Base-by-base conservation (phyloP, 2,888 invertebrate genomes). In the Venustoraphidia nigricollis region DNA sequence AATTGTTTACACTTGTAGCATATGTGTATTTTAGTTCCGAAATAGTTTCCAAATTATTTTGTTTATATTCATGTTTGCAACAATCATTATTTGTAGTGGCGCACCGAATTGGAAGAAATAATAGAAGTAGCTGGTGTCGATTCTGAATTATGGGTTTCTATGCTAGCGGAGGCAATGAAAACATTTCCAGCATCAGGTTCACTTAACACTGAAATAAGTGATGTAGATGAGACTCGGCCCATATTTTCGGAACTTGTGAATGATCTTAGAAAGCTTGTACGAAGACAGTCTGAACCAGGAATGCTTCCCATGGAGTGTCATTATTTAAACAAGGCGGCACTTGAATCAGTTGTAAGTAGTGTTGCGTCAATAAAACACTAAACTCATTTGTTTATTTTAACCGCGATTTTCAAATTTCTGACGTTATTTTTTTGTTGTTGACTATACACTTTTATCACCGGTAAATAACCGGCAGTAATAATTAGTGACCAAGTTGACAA, bases 61-160 rank as follows among this genome's bases (percentile, higher is more conserved):
- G 17, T 48, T 67, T 68, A 65, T 65, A 67, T 64, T 64, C 61
- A 65, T 66, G 61, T 67, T 66, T 64, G 66, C 65, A 65, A 66
- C 62, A 42, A 27, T 34, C 11, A 66, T 69, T 70, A 69, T 68
- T 77, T 75, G 52, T 66, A 96, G 94, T 96, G 96, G 96, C 79
- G 83, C 66, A 73, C 77, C 55, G 94, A 95, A 66, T 66, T 97
- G 60, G 93, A 95, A 63, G 93, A 94, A 64, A 94, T 97, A 54
- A 77, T 96, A 56, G 90, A 92, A 66, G 86, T 94, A 55, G 96
- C 94, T 8, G 83, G 85, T 4, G 75, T 86, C 58, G 95, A 96
- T 70, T 87, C 90, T 9, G 96, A 97, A 65, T 77, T 94, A 58
- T 96, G 96, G 96, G 96, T 96, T 36, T 89, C 93, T 6, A 94